Percentiles rank a stretch among this genome's conserved stretches.
Evolutionary conservation across 2,797 vertebrate genomes (phyloP).

Genomic region (Pelochelys cantorii): DNA sequence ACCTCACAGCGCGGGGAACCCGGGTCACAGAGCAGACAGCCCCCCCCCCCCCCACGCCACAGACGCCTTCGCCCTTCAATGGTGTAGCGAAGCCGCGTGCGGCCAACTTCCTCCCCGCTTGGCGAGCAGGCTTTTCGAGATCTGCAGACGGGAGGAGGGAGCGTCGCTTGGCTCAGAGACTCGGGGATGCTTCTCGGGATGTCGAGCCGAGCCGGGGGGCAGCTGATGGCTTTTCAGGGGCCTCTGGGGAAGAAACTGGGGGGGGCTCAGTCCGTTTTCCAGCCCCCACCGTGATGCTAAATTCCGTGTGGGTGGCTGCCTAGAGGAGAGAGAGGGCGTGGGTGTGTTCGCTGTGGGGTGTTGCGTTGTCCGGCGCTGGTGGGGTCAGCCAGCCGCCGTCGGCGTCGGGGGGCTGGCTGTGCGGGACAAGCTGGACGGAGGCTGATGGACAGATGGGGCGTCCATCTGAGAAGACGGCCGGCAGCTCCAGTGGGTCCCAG

Average conservation of each 20-base stretch:
- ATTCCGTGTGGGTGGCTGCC: neutral
- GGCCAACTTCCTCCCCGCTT: neutral
- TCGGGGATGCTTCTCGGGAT: neutral
- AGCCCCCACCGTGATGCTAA: conserved; percentile 4
- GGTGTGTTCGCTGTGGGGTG: too few relatives aligned
- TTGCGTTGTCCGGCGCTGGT: too few relatives aligned
- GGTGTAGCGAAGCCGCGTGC: neutral
- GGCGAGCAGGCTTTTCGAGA: neutral
- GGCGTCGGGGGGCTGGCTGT: neutral
- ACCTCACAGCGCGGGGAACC: too few relatives aligned
- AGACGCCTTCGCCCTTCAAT: conserved; percentile 21
- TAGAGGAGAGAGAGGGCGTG: neutral
- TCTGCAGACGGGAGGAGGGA: conserved; percentile 38
- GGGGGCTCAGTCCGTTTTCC: conserved; percentile 73
- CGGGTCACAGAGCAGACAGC: too few relatives aligned
- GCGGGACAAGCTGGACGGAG: neutral
- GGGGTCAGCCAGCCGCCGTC: too few relatives aligned
- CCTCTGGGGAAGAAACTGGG: conserved; percentile 72
- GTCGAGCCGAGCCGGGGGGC: conserved; percentile 13
- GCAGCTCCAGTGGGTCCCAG: too few relatives aligned
- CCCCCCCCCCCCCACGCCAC: too few relatives aligned
- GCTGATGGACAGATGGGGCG: neutral
- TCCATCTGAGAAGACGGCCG: neutral
- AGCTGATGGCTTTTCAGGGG: conserved; percentile 57
- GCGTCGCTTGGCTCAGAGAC: neutral